Conservation (phyloP, 2,113 vertebrate species). For the Urocitellus parryii region DNA sequence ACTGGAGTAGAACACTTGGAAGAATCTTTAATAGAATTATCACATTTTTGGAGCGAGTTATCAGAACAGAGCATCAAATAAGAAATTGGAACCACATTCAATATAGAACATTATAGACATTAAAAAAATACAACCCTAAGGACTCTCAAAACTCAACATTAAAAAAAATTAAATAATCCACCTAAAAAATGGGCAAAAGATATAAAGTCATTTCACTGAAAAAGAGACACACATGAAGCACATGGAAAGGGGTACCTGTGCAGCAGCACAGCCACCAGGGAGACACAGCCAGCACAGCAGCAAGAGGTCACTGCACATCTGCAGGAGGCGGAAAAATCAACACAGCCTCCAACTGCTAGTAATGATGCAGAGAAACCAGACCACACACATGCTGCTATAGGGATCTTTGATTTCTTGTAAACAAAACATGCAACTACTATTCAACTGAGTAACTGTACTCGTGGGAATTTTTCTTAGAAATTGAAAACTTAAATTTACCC, state of each 20-base stretch:
- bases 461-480: background rate
- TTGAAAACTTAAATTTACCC: background rate
- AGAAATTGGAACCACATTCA: background rate
- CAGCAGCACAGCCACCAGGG: background rate
- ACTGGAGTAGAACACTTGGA: background rate
- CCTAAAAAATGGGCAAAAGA: background rate
- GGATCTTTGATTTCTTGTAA: background rate
- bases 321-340: background rate
- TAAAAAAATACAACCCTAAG: background rate
- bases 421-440: background rate
- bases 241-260: too few species aligned
- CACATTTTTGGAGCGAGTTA: background rate
- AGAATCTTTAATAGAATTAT: background rate
- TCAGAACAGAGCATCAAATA: background rate
- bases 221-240: background rate
- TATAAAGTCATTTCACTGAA: background rate
- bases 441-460: background rate
- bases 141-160: slow-evolving; percentile 4
- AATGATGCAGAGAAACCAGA: background rate
- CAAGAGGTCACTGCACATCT: rapidly evolving
- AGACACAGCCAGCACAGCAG: background rate
- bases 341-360: background rate
- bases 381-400: rapidly evolving
- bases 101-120: background rate
- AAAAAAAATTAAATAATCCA: background rate